Conservation (phyloP, 2,888 invertebrate genomes). For the Melieria picta region DNA sequence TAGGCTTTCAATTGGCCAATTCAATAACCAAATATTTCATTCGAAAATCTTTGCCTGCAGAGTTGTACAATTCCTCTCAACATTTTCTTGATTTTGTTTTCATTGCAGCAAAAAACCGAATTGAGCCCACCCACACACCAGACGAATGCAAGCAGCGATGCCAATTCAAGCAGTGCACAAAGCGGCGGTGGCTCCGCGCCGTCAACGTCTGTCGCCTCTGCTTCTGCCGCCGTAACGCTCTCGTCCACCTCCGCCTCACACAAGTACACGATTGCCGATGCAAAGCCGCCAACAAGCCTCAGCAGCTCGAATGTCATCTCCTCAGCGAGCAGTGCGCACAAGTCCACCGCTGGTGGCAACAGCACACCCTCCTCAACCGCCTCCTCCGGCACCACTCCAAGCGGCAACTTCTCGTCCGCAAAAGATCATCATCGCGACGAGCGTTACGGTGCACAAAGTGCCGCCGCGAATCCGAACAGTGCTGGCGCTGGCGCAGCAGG, state of each 20-base stretch:
- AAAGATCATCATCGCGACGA: constrained; percentile 47
- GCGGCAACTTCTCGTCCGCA: constrained; percentile 9
- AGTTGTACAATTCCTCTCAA: too few species aligned
- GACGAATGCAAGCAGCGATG: constrained; percentile 42
- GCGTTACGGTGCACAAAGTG: constrained; percentile 43
- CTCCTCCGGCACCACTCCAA: constrained; percentile 39
- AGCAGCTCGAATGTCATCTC: constrained; percentile 32
- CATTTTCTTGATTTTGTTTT: too few species aligned
- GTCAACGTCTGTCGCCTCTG: constrained; percentile 36
- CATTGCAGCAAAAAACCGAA: constrained; percentile 64
- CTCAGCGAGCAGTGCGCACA: constrained; percentile 37
- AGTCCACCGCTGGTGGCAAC: constrained; percentile 27
- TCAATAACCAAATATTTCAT: too few species aligned
- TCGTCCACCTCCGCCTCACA: constrained; percentile 28
- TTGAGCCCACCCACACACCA: constrained; percentile 63
- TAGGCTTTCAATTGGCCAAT: too few species aligned
- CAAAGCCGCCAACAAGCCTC: constrained; percentile 16
- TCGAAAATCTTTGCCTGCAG: too few species aligned
- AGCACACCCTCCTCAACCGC: constrained; percentile 5
- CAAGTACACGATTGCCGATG: constrained; percentile 22
- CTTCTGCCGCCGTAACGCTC: constrained; percentile 40
- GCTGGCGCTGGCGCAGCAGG: constrained; percentile 34
- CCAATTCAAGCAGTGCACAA: constrained; percentile 34
- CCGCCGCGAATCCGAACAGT: constrained; percentile 23
- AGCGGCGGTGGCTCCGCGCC: constrained; percentile 48